Base-by-base conservation (phyloP, 2,888 invertebrate genomes). In the Platycheirus rosarum region DNA sequence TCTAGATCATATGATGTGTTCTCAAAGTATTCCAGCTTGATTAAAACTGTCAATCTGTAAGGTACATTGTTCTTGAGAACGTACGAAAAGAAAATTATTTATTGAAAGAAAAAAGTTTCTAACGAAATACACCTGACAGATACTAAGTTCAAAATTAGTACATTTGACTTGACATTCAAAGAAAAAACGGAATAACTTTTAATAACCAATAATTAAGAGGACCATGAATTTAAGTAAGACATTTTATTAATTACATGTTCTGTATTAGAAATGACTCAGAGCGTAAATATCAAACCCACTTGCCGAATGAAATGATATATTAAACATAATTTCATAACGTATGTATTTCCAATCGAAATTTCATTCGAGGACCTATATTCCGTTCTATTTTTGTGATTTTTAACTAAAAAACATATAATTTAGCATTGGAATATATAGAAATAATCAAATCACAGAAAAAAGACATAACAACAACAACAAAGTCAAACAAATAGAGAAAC, bases 291-390 rank as follows among this genome's bases (percentile, higher is more conserved):
- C 14, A 63, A 62, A 20, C 53, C 63, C 63, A 9, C 20, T 3
- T 20, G 29, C 9, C n/a, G n/a, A n/a, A n/a, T n/a, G n/a, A n/a
- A n/a, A n/a, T n/a, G 9, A 51, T 26, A 11, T 9, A 14, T 18
- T 35, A 37, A 57, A 13, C 29, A n/a, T 8, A 4, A 26, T 32
- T 42, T 49, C 20, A 9, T 7, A 16, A 23, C 8, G 18, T 60
- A 70, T 14, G n/a, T 51, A 13, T 40, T 51, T 60, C 32, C 51
- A 11, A 70, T 62, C 62, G 49, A 70, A 70, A 51, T 63, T 20
- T 60, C 16, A 32, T 32, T 63, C 16, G 20, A 44, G 26, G 16
- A 23, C 14, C 40, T 13, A 23, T 23, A 23, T 23, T 4, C 6
- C 23, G 3, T 23, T 23, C 29, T 8, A 32, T 32, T 7, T 7